Base-by-base conservation (phyloP, 2,113 vertebrate species). In the Phocoena sinus region DNA sequence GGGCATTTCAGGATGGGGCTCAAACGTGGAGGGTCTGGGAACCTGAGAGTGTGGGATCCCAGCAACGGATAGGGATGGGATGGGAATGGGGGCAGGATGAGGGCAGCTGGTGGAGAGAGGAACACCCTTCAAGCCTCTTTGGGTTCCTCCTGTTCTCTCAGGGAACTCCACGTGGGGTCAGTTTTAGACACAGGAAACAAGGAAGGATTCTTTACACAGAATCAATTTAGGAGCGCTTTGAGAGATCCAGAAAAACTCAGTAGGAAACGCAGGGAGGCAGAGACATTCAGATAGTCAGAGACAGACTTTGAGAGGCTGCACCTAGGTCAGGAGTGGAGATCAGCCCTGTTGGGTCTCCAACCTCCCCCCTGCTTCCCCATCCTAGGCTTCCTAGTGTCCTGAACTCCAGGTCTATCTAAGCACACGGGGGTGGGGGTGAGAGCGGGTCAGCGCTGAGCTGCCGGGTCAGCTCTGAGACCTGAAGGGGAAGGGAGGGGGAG, bases 381-480 rank as follows among this genome's bases (percentile, higher is more conserved):
- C 82, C 26, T 62, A 50, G 82, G 91, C 81, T 97, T 96, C 97
- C 92, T 87, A 47, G 92, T 70, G 90, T 93, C 96, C 97, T 92
- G 67, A 97, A 96, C 97, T 97, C 96, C 96, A 97, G 97, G 97
- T 96, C 97, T 97, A 89, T 95, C 95, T 95, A 96, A 97, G 97
- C 95, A 93, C 96, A 93, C 89, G 25, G 81, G 86, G 97, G 82
- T 89, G 96, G 97, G 94, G 96, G 97, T 91, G 96, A 97, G 96
- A 82, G 95, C 96, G 82, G 98, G 98, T 98, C 97, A 98, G 96
- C 98, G 96, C 95, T 91, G n/a, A 97, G 97, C 97, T 93, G 97
- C 97, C 96, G 97, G 98, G 94, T 98, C 97, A 97, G 9, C 94
- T 89, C 38, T 7, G 65, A 96, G 96, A 95, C 96, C 91, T 79